phyloP scores from a whole-genome alignment of 2,113 vertebrate genomes.

The Spea bombifrons region DNA sequence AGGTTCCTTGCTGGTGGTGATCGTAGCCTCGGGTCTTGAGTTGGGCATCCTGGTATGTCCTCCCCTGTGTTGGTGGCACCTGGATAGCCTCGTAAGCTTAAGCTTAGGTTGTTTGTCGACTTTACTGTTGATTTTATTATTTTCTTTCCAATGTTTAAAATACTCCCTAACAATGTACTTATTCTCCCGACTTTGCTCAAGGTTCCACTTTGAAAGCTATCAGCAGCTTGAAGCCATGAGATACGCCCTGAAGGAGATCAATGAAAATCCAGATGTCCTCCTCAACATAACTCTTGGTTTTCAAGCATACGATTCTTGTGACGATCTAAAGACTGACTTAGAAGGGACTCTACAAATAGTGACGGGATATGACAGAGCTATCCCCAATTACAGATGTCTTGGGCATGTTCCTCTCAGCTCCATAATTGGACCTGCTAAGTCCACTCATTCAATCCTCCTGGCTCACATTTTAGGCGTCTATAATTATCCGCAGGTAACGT shows the following conservation, averaged over 20 bases:
- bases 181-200: not conserved
- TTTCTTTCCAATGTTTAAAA: too few species aligned
- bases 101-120: too few species aligned
- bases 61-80: too few species aligned
- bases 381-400: slow-evolving; percentile 6
- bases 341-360: slow-evolving; percentile 1
- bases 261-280: slow-evolving; percentile 13
- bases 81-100: too few species aligned
- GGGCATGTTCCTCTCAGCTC: slow-evolving; percentile 40
- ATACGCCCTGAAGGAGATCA: slow-evolving; percentile 14
- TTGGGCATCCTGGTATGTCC: too few species aligned
- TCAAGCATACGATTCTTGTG: slow-evolving; percentile 19
- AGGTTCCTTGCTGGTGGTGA: too few species aligned
- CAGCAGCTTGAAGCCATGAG: slow-evolving; percentile 8
- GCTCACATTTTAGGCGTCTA: slow-evolving; percentile 70
- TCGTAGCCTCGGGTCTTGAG: too few species aligned
- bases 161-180: not conserved
- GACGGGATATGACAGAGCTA: not conserved
- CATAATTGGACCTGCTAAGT: slow-evolving; percentile 55
- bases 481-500: slow-evolving; percentile 70
- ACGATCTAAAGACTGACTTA: not conserved
- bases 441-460: slow-evolving; percentile 57
- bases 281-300: slow-evolving; percentile 16
- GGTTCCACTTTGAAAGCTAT: slow-evolving; percentile 11
- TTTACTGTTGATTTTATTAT: too few species aligned